Percentiles rank a stretch among this genome's conserved stretches.
Evolutionary conservation across 2,888 invertebrate genomes (phyloP).

Genomic region (Tetranychus truncatus): DNA sequence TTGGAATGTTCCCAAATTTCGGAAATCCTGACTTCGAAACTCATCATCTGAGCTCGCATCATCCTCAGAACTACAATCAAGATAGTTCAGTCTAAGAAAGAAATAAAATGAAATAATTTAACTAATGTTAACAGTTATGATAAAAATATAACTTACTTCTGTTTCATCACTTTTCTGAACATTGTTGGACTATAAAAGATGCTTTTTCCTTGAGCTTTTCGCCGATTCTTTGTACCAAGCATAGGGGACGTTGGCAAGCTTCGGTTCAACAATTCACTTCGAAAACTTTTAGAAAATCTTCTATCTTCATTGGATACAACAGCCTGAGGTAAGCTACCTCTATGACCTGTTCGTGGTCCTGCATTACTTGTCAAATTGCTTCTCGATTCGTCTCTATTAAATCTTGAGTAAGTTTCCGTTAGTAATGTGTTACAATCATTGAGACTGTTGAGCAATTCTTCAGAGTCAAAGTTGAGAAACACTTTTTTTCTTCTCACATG

Average conservation of each 20-base stretch:
- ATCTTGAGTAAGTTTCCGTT: background rate
- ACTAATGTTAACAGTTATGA: background rate
- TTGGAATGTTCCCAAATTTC: constrained; percentile 73
- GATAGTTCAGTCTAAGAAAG: constrained; percentile 20
- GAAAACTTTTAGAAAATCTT: background rate
- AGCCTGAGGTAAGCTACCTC: constrained; percentile 24
- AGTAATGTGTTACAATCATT: background rate
- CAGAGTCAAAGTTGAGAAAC: background rate
- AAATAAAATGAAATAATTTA: constrained; percentile 14
- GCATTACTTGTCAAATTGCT: background rate
- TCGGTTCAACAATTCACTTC: constrained; percentile 18
- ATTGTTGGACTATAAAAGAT: constrained; percentile 60
- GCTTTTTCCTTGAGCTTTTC: constrained; percentile 22
- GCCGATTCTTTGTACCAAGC: constrained; percentile 16
- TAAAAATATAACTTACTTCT: constrained; percentile 23
- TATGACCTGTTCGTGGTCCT: constrained; percentile 23
- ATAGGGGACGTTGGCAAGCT: constrained; percentile 27
- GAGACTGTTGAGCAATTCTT: constrained; percentile 3
- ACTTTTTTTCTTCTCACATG: background rate
- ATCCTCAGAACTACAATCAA: constrained; percentile 31
- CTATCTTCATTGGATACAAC: background rate
- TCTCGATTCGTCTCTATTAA: background rate
- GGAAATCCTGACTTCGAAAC: constrained; percentile 44
- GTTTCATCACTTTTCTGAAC: constrained; percentile 41
- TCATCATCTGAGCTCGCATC: constrained; percentile 30